Evolutionary conservation across 2,797 vertebrate species (phyloP), one percentile per base, ranked within the genome.

Genomic region (Girardinus metallicus): DNA sequence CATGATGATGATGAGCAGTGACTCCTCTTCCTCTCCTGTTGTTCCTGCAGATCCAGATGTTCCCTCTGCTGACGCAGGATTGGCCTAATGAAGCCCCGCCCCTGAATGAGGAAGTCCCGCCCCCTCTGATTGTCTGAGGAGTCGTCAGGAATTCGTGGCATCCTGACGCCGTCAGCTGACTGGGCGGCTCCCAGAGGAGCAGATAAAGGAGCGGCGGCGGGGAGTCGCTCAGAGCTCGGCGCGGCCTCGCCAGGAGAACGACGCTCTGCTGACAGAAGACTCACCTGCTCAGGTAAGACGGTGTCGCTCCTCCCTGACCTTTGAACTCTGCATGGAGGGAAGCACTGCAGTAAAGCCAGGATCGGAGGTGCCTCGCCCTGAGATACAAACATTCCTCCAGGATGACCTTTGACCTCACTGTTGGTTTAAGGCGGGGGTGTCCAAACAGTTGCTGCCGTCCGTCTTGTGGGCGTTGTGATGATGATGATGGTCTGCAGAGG

Each of bases 61-160:
- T 81, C 15, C 47, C 11, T 49, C 18, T 47, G 10, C 16, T 36
- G 15, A 16, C 7, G 11, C 57, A 60, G n/a, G 29, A 23, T 39
- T 4, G 62, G 34, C 21, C 12, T 41, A 8, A 46, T 1, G 12
- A 62, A 4, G 6, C 18, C 29, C n/a, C 13, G 51, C 51, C 51
- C 49, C 21, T 5, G 18, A 49, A 18, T 5, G 47, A 49, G 47
- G 21, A 46, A 1, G 6, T 10, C 16, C 16, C 12, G 51, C 51
- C 23, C 21, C 51, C 51, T 49, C 47, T 1, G 47, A 49, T 7
- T 18, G 47, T 21, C 18, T 21, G 47, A 49, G 90, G 90, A 92
- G 18, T 77, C 1, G 18, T n/a, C 68, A 89, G 90, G 93, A 94
- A 94, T 93, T 86, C 46, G 47, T 60, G 86, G 78, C 84, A 90